Conservation (phyloP, 2,888 invertebrate genomes). For the Macaria notata region DNA sequence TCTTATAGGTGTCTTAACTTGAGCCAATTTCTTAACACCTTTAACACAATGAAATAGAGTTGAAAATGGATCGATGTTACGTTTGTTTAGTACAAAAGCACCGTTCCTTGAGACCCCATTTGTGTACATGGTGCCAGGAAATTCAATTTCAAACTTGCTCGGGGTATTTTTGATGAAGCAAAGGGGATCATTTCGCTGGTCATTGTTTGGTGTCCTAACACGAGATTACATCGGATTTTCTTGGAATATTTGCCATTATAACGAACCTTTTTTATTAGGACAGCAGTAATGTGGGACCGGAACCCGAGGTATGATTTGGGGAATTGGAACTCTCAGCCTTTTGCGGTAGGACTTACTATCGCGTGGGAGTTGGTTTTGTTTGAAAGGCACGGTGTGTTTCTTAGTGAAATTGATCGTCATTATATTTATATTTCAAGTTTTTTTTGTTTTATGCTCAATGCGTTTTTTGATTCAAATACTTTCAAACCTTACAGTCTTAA, state of each 20-base stretch:
- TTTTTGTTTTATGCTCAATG: too few species aligned
- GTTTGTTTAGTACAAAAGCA: constrained; percentile 2
- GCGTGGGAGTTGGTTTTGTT: neutral
- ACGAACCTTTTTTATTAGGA: constrained; percentile 18
- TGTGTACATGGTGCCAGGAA: constrained; percentile 30
- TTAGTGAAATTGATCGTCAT: too few species aligned
- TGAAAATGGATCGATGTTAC: constrained; percentile 2
- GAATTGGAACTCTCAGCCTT: neutral
- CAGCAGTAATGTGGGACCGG: neutral
- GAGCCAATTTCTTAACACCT: constrained; percentile 1
- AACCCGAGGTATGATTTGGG: constrained; percentile 7
- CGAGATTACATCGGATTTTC: constrained; percentile 25
- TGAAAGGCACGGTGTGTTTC: too few species aligned
- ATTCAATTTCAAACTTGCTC: constrained; percentile 41
- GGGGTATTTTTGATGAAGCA: constrained; percentile 43
- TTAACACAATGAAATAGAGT: constrained; percentile 9
- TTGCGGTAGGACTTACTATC: neutral
- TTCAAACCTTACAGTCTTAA: too few species aligned
- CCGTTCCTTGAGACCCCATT: constrained; percentile 14
- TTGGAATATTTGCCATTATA: constrained; percentile 21
- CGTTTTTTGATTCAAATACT: too few species aligned
- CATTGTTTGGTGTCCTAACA: constrained; percentile 34
- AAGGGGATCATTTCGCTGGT: constrained; percentile 39
- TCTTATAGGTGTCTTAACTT: constrained; percentile 5
- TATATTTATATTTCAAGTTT: too few species aligned